These are phyloP conservation scores for Cheilosia grossa DNA, from an alignment of 2,888 invertebrate species.

Conservation along the genomic window DNA sequence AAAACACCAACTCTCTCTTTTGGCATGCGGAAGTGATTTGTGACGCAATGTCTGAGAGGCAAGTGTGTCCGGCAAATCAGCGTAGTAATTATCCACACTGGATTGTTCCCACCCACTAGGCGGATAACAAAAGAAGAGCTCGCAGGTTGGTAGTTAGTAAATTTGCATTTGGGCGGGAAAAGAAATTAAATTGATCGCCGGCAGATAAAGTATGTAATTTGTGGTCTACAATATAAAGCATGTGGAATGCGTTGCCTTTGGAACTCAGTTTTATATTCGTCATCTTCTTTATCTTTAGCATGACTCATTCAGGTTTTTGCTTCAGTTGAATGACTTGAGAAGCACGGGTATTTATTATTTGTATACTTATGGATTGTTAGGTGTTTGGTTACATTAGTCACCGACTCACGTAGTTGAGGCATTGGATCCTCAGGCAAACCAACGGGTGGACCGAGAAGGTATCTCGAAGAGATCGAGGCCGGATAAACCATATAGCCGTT, in stretches of 20 bases:
- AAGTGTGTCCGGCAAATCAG: background rate
- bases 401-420: background rate
- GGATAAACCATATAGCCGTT: too few species aligned
- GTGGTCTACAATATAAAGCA: background rate
- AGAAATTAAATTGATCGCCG: conserved; percentile 1
- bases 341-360: background rate
- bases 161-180: conserved; percentile 7
- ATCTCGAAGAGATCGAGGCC: too few species aligned
- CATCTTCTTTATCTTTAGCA: background rate
- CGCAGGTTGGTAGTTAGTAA: background rate
- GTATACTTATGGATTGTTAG: background rate
- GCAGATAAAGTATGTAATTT: background rate
- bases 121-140: conserved; percentile 9
- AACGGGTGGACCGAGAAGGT: too few species aligned
- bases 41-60: background rate
- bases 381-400: background rate
- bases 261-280: background rate
- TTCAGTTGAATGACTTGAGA: background rate
- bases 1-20: background rate
- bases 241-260: background rate
- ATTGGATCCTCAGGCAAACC: background rate
- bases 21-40: conserved; percentile 9
- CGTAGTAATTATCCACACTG: background rate
- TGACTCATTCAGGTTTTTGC: background rate
- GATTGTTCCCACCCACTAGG: conserved; percentile 12